phyloP scores from a whole-genome alignment of 2,888 invertebrate genomes.

The Dusona sp. region DNA sequence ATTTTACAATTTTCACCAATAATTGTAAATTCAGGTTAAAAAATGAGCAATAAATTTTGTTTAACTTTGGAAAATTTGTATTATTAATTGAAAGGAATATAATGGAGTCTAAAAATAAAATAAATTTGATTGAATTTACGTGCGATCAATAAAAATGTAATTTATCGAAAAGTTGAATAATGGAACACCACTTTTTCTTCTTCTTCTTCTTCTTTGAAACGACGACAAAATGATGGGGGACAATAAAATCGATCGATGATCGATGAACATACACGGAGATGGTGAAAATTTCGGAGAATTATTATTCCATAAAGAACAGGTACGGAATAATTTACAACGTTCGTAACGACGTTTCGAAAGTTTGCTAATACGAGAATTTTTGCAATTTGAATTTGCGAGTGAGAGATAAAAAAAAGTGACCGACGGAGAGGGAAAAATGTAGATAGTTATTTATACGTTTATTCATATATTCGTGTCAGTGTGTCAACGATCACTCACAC shows the following conservation, averaged over 20 bases:
- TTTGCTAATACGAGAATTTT: conserved; percentile 1
- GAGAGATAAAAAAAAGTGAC: not conserved
- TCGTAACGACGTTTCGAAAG: not conserved
- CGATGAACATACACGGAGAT: not conserved
- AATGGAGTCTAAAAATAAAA: no score
- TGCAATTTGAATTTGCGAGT: not conserved
- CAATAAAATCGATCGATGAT: conserved; percentile 14
- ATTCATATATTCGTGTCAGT: conserved; percentile 65
- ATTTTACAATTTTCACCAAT: not conserved
- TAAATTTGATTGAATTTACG: not conserved
- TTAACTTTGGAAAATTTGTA: no score
- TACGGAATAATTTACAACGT: conserved; percentile 9
- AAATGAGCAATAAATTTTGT: not conserved
- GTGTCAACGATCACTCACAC: conserved; percentile 59
- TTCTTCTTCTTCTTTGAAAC: not conserved
- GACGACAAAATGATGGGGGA: not conserved
- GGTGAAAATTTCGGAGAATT: conserved; percentile 12
- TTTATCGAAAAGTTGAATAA: not conserved
- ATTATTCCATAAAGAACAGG: not conserved
- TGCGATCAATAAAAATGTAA: not conserved
- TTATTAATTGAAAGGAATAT: no score
- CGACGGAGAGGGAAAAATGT: not conserved
- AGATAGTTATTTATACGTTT: conserved; percentile 45
- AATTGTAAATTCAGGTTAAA: not conserved
- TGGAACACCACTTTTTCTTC: not conserved